A percentile compares a stretch with the other conserved stretches of the same genome.
Conservation (phyloP, 2,113 vertebrate genomes). For the Clarias batrachus region DNA sequence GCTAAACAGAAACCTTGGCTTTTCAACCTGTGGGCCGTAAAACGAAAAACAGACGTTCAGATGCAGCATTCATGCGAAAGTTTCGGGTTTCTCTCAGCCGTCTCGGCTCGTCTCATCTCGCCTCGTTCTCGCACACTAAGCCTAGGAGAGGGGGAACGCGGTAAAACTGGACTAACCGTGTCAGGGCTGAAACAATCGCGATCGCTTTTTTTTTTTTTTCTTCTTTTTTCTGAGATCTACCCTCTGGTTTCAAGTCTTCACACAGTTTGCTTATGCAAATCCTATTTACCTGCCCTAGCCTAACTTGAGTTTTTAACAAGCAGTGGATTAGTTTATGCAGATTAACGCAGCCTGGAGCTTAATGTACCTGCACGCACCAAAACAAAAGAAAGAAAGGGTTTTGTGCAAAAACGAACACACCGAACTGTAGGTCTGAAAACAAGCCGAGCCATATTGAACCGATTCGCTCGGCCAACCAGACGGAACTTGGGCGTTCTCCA, state of each 20-base stretch:
- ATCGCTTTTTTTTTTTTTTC: background rate
- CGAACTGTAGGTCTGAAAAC: background rate
- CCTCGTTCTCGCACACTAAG: background rate
- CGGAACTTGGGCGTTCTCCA: conserved; percentile 17
- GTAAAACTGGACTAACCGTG: conserved; percentile 13
- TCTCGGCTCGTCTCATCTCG: background rate
- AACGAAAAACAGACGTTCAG: conserved; percentile 60
- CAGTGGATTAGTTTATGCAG: conserved; percentile 13
- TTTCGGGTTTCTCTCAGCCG: conserved; percentile 39
- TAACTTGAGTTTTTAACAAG: background rate
- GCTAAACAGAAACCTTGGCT: conserved; percentile 47
- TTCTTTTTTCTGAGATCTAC: background rate
- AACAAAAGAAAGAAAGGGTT: background rate
- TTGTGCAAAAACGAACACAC: background rate
- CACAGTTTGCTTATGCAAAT: conserved; percentile 27
- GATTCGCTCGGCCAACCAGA: conserved; percentile 20
- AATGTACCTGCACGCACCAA: background rate
- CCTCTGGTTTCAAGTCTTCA: background rate
- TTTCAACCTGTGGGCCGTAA: conserved; percentile 51
- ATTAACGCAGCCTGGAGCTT: background rate
- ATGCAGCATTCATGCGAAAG: conserved; percentile 19
- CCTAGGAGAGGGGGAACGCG: background rate
- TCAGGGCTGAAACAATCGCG: background rate
- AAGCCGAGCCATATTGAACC: conserved; percentile 32
- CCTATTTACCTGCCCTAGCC: conserved; percentile 4